Percentiles rank a stretch among this genome's conserved stretches.
Evolutionary conservation across 92 coral and sea anemone species (phyloP).

Genomic region (Epizoanthus ramosus): DNA sequence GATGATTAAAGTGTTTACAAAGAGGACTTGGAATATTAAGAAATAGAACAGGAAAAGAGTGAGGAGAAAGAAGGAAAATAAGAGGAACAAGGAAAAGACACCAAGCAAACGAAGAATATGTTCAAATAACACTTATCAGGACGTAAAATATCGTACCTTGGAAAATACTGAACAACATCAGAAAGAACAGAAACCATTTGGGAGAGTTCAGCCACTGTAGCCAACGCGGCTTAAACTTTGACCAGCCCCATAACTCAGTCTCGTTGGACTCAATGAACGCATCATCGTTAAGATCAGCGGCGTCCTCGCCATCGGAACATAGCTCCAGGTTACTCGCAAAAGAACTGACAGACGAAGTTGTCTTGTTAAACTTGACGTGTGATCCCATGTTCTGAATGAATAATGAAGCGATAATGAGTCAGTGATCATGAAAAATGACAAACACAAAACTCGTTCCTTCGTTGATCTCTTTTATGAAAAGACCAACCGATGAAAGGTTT

Average conservation of each 20-base stretch:
- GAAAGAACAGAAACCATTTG: conserved; percentile 70
- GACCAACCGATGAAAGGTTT: too few relatives aligned
- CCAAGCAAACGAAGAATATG: not conserved
- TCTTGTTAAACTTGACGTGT: not conserved
- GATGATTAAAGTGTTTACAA: too few relatives aligned
- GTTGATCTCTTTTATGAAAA: too few relatives aligned
- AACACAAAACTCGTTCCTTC: too few relatives aligned
- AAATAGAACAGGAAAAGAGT: too few relatives aligned
- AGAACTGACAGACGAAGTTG: not conserved
- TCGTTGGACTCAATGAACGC: not conserved
- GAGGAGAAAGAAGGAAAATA: too few relatives aligned
- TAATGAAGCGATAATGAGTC: not conserved
- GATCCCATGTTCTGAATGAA: not conserved
- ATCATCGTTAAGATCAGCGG: not conserved
- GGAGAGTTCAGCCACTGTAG: conserved; percentile 65
- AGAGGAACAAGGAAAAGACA: not conserved
- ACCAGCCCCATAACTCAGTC: conserved; percentile 66
- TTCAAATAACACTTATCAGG: not conserved
- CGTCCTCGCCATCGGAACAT: not conserved
- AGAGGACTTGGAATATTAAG: too few relatives aligned
- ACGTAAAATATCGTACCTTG: conserved; percentile 56
- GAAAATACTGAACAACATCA: conserved; percentile 60
- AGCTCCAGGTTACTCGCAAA: not conserved
- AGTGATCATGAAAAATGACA: not conserved
- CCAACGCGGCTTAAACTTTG: conserved; percentile 56